A percentile compares a stretch with the other conserved stretches of the same genome.
phyloP scores from a whole-genome alignment of 2,888 invertebrate genomes.

The Mesochorus sp. region DNA sequence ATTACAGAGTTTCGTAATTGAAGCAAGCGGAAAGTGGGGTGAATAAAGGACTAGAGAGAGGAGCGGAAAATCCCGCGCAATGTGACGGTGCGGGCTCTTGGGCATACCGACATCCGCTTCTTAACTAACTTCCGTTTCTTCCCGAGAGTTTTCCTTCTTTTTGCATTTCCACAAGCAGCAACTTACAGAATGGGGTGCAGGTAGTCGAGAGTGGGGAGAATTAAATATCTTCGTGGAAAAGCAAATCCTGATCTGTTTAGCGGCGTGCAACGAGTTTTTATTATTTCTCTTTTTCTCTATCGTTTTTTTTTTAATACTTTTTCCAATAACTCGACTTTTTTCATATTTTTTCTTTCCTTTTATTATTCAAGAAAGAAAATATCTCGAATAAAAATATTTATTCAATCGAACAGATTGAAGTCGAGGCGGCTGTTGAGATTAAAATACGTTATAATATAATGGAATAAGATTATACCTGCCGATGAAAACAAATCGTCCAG shows the following conservation, averaged over 20 bases:
- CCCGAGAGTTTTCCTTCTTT: slow-evolving; percentile 39
- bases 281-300: background rate
- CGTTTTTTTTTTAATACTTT: background rate
- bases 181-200: background rate
- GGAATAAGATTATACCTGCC: slow-evolving; percentile 84
- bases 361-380: too few relatives aligned
- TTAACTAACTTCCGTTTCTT: slow-evolving; percentile 70
- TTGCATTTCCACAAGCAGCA: slow-evolving; percentile 12
- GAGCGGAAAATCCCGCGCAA: slow-evolving; percentile 12
- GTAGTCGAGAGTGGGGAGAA: background rate
- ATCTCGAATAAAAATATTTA: too few relatives aligned
- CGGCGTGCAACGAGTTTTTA: background rate
- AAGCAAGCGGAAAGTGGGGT: slow-evolving; percentile 9
- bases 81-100: slow-evolving; percentile 11
- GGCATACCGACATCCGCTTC: slow-evolving; percentile 65
- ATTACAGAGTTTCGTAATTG: slow-evolving; percentile 69
- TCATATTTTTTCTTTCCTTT: background rate
- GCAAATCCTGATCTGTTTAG: background rate
- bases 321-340: background rate
- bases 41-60: slow-evolving; percentile 8
- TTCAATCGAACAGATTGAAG: too few relatives aligned
- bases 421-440: background rate
- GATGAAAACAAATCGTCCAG: slow-evolving; percentile 86
- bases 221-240: background rate
- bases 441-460: background rate